A percentile compares a stretch with the other conserved stretches of the same genome.
phyloP scores from a whole-genome alignment of 2,888 invertebrate species.

The Cryptus viduatorius region DNA sequence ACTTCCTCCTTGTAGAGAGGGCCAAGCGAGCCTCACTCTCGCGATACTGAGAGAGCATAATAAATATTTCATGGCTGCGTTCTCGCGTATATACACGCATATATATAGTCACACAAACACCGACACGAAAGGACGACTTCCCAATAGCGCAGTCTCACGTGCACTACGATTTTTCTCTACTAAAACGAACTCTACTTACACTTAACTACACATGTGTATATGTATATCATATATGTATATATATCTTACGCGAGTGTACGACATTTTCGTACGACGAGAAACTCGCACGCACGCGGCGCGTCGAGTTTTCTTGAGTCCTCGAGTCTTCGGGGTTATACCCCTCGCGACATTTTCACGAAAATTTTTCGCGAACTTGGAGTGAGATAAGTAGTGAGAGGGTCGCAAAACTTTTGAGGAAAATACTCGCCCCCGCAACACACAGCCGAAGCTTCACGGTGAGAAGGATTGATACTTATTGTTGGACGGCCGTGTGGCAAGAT shows the following conservation, averaged over 20 bases:
- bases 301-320: neutral
- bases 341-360: slow-evolving; percentile 40
- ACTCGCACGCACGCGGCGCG: slow-evolving; percentile 24
- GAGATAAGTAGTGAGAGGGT: slow-evolving; percentile 31
- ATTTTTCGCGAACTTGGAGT: slow-evolving; percentile 21
- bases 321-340: neutral
- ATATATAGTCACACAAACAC: neutral
- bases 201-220: too few relatives aligned
- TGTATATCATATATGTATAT: too few relatives aligned
- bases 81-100: slow-evolving; percentile 16
- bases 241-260: neutral
- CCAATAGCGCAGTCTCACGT: slow-evolving; percentile 24
- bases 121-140: neutral
- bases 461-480: slow-evolving; percentile 72
- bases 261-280: slow-evolving; percentile 32
- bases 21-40: slow-evolving; percentile 37
- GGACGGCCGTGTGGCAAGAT: slow-evolving; percentile 60
- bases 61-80: slow-evolving; percentile 80
- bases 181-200: slow-evolving; percentile 22
- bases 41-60: slow-evolving; percentile 73
- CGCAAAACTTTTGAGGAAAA: slow-evolving; percentile 63
- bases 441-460: slow-evolving; percentile 22
- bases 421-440: slow-evolving; percentile 51
- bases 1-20: slow-evolving; percentile 44
- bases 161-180: slow-evolving; percentile 12